Base-by-base conservation (phyloP, 1,140 invertebrate species). In the Scaptomyza hsui region DNA sequence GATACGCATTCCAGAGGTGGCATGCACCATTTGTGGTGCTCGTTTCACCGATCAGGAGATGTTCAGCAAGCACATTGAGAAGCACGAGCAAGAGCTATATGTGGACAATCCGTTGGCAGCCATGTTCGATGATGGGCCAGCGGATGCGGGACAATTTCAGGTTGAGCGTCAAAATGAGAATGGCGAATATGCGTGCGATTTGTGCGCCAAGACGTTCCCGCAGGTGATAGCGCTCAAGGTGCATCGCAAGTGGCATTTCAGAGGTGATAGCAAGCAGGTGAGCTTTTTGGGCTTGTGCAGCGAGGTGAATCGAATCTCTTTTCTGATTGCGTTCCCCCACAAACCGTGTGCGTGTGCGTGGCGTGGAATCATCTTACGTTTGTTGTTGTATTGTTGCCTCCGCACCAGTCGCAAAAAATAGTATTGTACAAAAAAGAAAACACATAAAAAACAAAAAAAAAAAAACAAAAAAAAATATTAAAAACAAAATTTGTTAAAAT, bases 191-290 rank as follows among this genome's bases (percentile, higher is more conserved):
- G 90, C 89, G 41, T 91, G 91, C 72, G 91, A 91, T 76, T 68
- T 91, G 52, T 91, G 91, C 64, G 69, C 90, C 5, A 91, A 91
- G 79, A 90, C 86, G 53, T 91, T 91, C 64, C 77, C 89, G 29
- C 89, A 89, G 76, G 80, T 91, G 76, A 91, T 89, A 62, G 91
- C 91, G 61, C 78, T 91, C 64, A 91, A 91, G 78, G 91, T 91
- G 74, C 91, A 91, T 90, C 90, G 90, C 76, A 91, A 91, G 77
- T 91, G 91, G 91, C 91, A 91, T 91, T 91, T 91, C 78, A 90
- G 90, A 89, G 89, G 90, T 86, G 91, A 91, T 91, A 91, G 91
- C 83, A 91, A 91, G 86, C 91, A 91, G 89, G 90, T 91, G 75
- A 91, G 89, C 89, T 91, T 91, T 88, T 90, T 91, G 72, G 86